These are phyloP conservation scores for Bombus pascuorum DNA, from an alignment of 1,140 invertebrate species.

Conservation along the genomic window DNA sequence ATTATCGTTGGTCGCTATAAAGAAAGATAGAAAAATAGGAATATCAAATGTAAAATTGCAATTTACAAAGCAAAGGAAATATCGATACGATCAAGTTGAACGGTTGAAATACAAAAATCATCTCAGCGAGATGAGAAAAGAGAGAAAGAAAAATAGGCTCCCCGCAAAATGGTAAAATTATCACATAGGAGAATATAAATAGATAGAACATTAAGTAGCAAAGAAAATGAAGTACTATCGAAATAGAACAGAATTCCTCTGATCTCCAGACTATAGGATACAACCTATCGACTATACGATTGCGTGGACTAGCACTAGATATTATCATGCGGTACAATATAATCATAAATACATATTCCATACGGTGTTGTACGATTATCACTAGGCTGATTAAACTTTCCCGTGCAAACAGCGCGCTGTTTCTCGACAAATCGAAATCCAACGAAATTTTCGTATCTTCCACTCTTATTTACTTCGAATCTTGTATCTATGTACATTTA, in stretches of 20 bases:
- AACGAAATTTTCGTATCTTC: slow-evolving; percentile 8
- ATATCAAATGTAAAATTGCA: background rate
- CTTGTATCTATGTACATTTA: background rate
- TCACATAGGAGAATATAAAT: background rate
- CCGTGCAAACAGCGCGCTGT: slow-evolving; percentile 26
- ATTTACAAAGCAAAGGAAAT: background rate
- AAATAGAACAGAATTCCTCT: slow-evolving; percentile 24
- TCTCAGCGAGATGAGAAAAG: background rate
- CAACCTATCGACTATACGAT: slow-evolving; percentile 67
- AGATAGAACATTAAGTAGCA: no score
- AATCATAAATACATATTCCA: slow-evolving; percentile 70
- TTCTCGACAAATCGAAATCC: slow-evolving; percentile 41
- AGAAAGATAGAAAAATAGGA: background rate
- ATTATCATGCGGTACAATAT: slow-evolving; percentile 72
- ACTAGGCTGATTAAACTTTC: slow-evolving; percentile 59
- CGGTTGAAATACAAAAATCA: background rate
- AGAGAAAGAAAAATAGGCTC: background rate
- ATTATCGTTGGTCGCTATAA: background rate
- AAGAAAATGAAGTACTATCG: background rate
- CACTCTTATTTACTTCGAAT: background rate
- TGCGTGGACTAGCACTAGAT: slow-evolving; percentile 68
- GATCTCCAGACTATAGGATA: slow-evolving; percentile 54
- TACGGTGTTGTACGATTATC: slow-evolving; percentile 56
- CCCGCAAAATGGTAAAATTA: background rate
- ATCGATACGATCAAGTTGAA: background rate